Conservation (phyloP, 2,888 invertebrate species). For the Spodoptera littoralis region DNA sequence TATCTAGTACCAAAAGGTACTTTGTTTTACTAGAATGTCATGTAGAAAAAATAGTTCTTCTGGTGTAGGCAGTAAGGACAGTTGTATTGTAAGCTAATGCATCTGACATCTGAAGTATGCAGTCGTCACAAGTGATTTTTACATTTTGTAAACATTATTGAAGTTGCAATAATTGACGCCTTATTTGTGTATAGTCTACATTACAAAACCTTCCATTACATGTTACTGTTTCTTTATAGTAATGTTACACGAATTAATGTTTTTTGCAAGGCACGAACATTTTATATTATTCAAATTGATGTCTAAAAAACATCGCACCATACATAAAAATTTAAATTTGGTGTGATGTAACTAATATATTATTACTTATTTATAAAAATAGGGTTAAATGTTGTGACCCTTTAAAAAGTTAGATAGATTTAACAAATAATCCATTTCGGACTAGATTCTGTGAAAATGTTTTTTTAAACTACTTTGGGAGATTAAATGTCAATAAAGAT, state of each 20-base stretch:
- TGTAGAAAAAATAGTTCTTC: conserved; percentile 26
- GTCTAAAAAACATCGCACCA: conserved; percentile 47
- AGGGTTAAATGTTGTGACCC: conserved; percentile 49
- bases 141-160: conserved; percentile 23
- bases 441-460: conserved; percentile 62
- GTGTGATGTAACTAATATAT: conserved; percentile 62
- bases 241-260: conserved; percentile 21
- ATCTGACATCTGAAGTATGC: conserved; percentile 10
- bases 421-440: conserved; percentile 59
- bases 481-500: conserved; percentile 81
- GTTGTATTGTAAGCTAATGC: conserved; percentile 39
- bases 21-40: conserved; percentile 29
- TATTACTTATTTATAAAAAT: conserved; percentile 58
- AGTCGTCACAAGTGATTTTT: conserved; percentile 17
- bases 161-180: conserved; percentile 36
- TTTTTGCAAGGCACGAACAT: conserved; percentile 51
- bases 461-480: conserved; percentile 76
- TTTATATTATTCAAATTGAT: conserved; percentile 36
- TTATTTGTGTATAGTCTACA: conserved; percentile 28
- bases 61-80: conserved; percentile 41
- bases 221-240: neutral
- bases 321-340: conserved; percentile 53
- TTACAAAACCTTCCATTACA: neutral
- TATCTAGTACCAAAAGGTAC: conserved; percentile 24
- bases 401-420: conserved; percentile 68